Evolutionary conservation across 1,140 invertebrate genomes (phyloP).

Genomic region (Tribolium castaneum): DNA sequence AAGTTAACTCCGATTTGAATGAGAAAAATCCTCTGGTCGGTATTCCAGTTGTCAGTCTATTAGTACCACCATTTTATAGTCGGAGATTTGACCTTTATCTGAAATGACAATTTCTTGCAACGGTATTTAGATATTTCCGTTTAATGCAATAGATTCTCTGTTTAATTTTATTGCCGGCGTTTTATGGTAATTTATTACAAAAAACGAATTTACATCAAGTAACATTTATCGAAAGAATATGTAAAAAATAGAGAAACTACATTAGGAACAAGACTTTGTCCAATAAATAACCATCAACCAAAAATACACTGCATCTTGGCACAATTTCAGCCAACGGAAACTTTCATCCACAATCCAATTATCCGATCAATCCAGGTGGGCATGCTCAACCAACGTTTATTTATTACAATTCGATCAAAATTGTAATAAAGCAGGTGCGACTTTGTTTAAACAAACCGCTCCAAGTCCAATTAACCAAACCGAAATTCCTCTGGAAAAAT

Average conservation of each 20-base stretch:
- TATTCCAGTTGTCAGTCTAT: conserved; percentile 5
- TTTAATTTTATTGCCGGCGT: background rate
- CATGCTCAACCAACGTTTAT: background rate
- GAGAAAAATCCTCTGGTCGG: conserved; percentile 10
- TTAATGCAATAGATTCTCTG: background rate
- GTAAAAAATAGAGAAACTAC: conserved; percentile 11
- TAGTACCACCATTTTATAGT: conserved; percentile 20
- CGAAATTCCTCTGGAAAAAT: too few species aligned
- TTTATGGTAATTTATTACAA: conserved; percentile 35
- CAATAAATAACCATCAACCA: conserved; percentile 9
- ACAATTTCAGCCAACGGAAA: conserved; percentile 18
- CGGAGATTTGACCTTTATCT: conserved; percentile 46
- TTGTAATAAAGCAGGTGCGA: conserved; percentile 5
- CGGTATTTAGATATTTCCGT: conserved; percentile 36
- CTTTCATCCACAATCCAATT: background rate
- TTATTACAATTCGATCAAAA: background rate
- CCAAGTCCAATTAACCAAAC: background rate
- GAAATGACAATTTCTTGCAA: conserved; percentile 37
- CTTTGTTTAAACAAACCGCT: conserved; percentile 10
- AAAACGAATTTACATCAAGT: conserved; percentile 18
- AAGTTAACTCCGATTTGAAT: background rate
- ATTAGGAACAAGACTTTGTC: conserved; percentile 28
- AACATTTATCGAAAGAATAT: conserved; percentile 25
- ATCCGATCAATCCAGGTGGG: background rate
- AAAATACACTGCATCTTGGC: conserved; percentile 9